These are phyloP conservation scores for Yponomeuta plumbellus DNA, from an alignment of 2,888 invertebrate genomes.

Conservation along the genomic window DNA sequence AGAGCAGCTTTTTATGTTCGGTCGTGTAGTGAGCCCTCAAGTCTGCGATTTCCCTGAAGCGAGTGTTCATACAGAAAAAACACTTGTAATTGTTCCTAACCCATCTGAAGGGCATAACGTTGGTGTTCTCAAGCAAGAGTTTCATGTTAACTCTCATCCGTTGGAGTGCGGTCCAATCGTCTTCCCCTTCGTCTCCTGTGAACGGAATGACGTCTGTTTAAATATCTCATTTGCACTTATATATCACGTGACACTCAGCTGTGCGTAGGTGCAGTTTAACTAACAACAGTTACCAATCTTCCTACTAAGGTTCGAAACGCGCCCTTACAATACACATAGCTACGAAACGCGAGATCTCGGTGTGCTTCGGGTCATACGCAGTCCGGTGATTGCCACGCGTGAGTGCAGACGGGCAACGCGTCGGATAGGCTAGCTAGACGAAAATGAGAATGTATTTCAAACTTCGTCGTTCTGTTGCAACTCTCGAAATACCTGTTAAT, in stretches of 20 bases:
- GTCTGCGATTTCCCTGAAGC: constrained; percentile 14
- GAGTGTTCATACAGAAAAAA: constrained; percentile 21
- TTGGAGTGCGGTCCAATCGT: not conserved
- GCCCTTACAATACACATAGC: no score
- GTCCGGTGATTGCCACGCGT: no score
- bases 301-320: no score
- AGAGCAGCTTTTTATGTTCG: constrained; percentile 17
- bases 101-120: constrained; percentile 22
- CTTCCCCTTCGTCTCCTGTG: not conserved
- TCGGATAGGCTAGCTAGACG: no score
- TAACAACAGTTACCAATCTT: no score
- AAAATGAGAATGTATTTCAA: no score
- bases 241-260: not conserved
- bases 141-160: constrained; percentile 6
- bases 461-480: no score
- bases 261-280: no score
- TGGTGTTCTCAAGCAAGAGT: constrained; percentile 18
- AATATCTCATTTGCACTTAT: not conserved
- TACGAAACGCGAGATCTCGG: no score
- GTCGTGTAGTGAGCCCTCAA: constrained; percentile 7
- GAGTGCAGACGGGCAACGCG: no score
- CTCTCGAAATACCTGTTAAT: no score
- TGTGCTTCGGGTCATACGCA: no score
- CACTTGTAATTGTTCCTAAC: constrained; percentile 23
- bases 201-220: not conserved